phyloP scores from a whole-genome alignment of 2,797 vertebrate genomes.

The Zalophus californianus region DNA sequence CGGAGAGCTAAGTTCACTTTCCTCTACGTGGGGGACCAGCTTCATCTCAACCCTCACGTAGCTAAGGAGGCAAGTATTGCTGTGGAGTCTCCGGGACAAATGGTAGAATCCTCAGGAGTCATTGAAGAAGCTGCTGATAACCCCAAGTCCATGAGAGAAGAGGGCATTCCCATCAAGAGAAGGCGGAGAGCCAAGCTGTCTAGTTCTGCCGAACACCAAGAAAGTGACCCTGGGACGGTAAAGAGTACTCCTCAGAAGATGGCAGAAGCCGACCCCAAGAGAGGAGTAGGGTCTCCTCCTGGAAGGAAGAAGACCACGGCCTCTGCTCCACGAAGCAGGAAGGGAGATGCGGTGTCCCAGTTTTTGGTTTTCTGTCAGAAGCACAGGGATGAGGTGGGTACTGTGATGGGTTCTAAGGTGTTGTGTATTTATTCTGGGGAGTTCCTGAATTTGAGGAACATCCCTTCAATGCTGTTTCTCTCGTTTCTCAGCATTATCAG shows the following conservation, averaged over 20 bases:
- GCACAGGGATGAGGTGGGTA: constrained; percentile 91
- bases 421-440: background rate
- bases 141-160: constrained; percentile 78
- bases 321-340: constrained; percentile 85
- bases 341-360: constrained; percentile 87
- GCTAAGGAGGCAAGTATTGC: constrained; percentile 90
- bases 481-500: background rate
- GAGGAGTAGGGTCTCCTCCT: constrained; percentile 84
- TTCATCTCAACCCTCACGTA: constrained; percentile 93
- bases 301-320: constrained; percentile 86
- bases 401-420: background rate
- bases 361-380: constrained; percentile 92
- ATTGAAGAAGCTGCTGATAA: constrained; percentile 76
- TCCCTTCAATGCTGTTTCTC: background rate
- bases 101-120: constrained; percentile 75
- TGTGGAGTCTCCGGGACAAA: constrained; percentile 78
- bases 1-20: constrained; percentile 94
- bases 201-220: constrained; percentile 65
- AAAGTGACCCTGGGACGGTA: constrained; percentile 73
- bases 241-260: constrained; percentile 81
- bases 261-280: constrained; percentile 84
- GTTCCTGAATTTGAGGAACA: background rate
- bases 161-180: constrained; percentile 85
- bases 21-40: constrained; percentile 92
- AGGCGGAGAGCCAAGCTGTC: constrained; percentile 85